These are phyloP conservation scores for Chaetogeoica ovagalla DNA, from an alignment of 2,888 invertebrate genomes.

Conservation along the genomic window DNA sequence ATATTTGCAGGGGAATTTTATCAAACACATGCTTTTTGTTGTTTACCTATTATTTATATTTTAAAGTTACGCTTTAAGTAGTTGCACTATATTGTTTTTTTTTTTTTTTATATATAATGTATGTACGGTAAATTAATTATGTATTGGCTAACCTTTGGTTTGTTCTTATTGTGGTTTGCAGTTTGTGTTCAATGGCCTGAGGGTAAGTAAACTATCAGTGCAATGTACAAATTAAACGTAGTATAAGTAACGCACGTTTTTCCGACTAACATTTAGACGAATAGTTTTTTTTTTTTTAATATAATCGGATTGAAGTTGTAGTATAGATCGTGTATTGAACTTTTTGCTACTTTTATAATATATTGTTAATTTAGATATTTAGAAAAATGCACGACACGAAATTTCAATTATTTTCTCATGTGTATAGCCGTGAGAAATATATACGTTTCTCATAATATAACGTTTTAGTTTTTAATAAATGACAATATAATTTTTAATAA, in stretches of 20 bases:
- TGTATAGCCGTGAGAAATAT: not conserved
- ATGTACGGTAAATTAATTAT: conserved; percentile 51
- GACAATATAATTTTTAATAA: too few species aligned
- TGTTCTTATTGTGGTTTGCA: conserved; percentile 62
- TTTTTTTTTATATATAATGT: conserved; percentile 48
- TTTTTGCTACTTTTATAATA: not conserved
- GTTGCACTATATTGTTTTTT: conserved; percentile 48
- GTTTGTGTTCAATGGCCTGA: conserved; percentile 87
- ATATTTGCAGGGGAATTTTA: conserved; percentile 38
- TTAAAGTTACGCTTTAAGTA: conserved; percentile 54
- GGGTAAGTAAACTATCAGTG: conserved; percentile 54
- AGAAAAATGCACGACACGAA: not conserved
- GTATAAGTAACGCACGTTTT: conserved; percentile 14
- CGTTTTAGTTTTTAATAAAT: not conserved
- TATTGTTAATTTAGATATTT: conserved; percentile 10
- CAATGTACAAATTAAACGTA: conserved; percentile 33
- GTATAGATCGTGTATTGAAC: not conserved
- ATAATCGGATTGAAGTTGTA: not conserved
- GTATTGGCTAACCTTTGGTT: conserved; percentile 53
- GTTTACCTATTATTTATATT: conserved; percentile 53
- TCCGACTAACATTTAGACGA: conserved; percentile 25
- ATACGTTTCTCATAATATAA: not conserved
- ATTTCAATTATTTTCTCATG: not conserved
- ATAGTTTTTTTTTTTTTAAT: not conserved
- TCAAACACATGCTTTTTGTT: conserved; percentile 51